Base-by-base conservation (phyloP, 2,113 vertebrate genomes). In the Mormoops blainvillei region DNA sequence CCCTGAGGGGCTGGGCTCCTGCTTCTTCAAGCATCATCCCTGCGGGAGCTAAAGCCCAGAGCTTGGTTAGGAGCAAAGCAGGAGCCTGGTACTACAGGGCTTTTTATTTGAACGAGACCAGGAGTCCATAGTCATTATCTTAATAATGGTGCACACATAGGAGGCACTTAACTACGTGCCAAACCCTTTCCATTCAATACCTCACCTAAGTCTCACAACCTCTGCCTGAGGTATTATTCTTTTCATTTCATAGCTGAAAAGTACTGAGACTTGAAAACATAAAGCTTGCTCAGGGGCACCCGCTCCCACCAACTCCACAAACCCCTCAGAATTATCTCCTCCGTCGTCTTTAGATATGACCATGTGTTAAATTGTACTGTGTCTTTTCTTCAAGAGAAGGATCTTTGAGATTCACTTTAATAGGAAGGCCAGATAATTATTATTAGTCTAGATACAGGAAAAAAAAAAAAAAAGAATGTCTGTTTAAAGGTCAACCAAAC, bases 111-210 rank as follows among this genome's bases (percentile, higher is more conserved):
- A 65, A 56, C 19, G 67, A 85, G 73, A 26, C 18, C n/a, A 68
- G 14, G 48, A 9, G 7, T 41, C 87, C 88, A 31, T 4, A 12
- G 36, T 20, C 52, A 19, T 7, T 73, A 26, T 26, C 16, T 10
- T 31, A 36, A 18, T 18, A 41, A 36, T 1, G 20, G 16, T 20
- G 33, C 71, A 19, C 18, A 5, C 24, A 14, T 2, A 50, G 0
- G 1, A 11, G 38, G 18, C 31, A 7, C 36, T 31, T 3, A 36
- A 33, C 16, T 50, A 9, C 0, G 1, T 2, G 1, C 31, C 41
- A 67, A 5, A 15, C 9, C 33, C 36, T 87, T 89, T 52, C 54
- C 38, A 26, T 22, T 36, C 24, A 26, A 24, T 5, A 16, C 31
- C 50, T 61, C 31, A 14, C 76, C 7, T n/a, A 48, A 80, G 45